These are phyloP conservation scores for Globodera rostochiensis DNA, from an alignment of 1,140 invertebrate species.

Conservation along the genomic window DNA sequence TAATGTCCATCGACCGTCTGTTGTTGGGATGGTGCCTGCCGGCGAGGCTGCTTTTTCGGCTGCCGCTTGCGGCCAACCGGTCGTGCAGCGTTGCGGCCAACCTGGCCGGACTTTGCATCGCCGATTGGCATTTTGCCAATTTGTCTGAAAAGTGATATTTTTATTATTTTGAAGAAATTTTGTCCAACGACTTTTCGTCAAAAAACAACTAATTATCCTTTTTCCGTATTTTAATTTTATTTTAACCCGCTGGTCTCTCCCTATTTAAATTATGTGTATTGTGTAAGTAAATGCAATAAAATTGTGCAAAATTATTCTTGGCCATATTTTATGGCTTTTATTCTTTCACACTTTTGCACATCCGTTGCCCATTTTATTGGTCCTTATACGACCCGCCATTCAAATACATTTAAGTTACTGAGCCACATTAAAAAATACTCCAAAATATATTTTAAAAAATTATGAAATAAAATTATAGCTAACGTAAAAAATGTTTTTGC, in stretches of 20 bases:
- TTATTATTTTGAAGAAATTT: background rate
- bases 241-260: too few species aligned
- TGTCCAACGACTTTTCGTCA: too few species aligned
- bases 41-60: background rate
- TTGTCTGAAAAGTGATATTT: background rate
- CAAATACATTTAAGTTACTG: too few species aligned
- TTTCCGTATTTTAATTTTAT: too few species aligned
- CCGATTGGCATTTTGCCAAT: background rate
- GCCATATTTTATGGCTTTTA: background rate
- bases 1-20: background rate
- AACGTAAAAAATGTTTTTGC: too few species aligned
- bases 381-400: background rate
- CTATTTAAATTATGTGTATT: too few species aligned
- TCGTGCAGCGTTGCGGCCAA: conserved; percentile 1
- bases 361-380: background rate
- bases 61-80: background rate
- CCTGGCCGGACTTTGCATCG: background rate
- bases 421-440: too few species aligned
- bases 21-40: background rate
- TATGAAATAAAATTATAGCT: too few species aligned
- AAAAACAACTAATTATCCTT: too few species aligned
- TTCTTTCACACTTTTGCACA: background rate
- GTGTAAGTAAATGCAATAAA: too few species aligned
- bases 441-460: too few species aligned
- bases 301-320: background rate